phyloP scores from a whole-genome alignment of 2,888 invertebrate genomes.

The Sicus ferrugineus region DNA sequence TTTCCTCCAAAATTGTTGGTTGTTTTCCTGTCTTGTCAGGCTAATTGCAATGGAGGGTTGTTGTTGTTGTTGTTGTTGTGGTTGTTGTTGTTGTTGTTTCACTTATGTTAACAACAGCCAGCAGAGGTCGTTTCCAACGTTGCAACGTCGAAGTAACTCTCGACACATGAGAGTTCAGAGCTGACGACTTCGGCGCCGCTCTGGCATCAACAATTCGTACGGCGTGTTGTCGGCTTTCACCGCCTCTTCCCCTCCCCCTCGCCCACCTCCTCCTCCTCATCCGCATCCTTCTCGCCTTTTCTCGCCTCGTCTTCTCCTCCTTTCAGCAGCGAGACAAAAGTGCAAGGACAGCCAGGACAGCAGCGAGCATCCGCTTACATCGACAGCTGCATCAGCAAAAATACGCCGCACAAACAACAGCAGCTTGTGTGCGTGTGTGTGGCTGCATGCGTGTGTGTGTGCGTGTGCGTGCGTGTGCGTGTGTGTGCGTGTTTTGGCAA shows the following conservation, averaged over 20 bases:
- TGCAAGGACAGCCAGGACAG: neutral
- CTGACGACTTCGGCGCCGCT: neutral
- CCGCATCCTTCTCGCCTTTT: neutral
- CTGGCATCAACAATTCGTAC: neutral
- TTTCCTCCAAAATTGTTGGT: no score
- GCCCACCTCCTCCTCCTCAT: neutral
- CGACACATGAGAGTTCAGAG: neutral
- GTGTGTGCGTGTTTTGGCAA: slow-evolving; percentile 17
- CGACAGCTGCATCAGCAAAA: neutral
- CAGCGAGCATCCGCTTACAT: neutral
- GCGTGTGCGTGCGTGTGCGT: neutral
- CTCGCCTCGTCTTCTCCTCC: neutral
- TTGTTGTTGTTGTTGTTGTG: no score
- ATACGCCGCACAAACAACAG: neutral
- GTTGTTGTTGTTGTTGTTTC: slow-evolving; percentile 7
- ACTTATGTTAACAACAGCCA: neutral
- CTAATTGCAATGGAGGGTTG: no score
- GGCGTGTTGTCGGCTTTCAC: neutral
- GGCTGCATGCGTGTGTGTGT: neutral
- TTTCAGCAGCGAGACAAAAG: neutral
- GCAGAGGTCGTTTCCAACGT: neutral
- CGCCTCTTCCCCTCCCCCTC: neutral
- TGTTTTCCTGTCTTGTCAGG: no score
- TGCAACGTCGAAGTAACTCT: neutral
- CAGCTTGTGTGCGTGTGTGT: neutral